Evolutionary conservation across 2,113 vertebrate species (phyloP).

Genomic region (Dasyurus viverrinus): DNA sequence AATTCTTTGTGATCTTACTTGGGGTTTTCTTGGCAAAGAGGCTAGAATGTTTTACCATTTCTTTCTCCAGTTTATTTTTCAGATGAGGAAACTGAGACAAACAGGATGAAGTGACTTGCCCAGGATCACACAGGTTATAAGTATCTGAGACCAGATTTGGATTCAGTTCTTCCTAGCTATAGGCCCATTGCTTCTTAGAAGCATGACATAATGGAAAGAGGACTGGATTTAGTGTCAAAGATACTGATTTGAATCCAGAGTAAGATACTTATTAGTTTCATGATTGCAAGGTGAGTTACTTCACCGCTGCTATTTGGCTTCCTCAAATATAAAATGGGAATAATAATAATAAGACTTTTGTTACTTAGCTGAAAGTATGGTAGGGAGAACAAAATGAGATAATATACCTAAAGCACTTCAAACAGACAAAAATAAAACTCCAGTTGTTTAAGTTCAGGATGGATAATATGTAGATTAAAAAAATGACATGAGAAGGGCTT

Average conservation of each 20-base stretch:
- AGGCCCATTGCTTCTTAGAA: neutral
- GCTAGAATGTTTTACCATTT: neutral
- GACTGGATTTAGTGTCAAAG: neutral
- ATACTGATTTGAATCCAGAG: neutral
- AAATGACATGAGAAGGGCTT: neutral
- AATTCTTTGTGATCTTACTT: neutral
- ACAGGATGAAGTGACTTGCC: neutral
- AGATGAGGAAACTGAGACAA: neutral
- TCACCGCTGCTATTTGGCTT: neutral
- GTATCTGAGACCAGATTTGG: neutral
- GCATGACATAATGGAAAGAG: neutral
- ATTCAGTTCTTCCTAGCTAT: too few relatives aligned
- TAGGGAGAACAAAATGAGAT: neutral
- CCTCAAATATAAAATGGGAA: neutral
- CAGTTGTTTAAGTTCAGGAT: neutral
- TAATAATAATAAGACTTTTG: neutral
- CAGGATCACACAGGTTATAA: neutral
- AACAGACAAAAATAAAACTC: neutral
- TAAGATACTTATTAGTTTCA: neutral
- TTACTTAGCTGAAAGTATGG: neutral
- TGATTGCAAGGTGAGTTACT: neutral
- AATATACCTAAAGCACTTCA: neutral
- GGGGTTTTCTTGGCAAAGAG: neutral
- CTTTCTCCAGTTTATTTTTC: neutral
- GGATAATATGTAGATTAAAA: neutral